phyloP scores from a whole-genome alignment of 2,113 vertebrate genomes.

The Physeter macrocephalus region DNA sequence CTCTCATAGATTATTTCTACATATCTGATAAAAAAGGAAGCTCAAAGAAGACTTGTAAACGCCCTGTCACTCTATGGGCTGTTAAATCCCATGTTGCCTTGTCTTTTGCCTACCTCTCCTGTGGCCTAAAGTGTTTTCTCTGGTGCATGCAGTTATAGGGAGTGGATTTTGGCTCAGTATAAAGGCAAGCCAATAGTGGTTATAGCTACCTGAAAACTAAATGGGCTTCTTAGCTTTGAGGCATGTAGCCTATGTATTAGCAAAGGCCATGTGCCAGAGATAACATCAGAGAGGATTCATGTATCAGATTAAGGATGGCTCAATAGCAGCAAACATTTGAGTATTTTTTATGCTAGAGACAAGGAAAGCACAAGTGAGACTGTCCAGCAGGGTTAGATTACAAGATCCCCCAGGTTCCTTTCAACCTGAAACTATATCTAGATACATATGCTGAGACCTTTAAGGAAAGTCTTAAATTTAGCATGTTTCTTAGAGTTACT shows the following conservation, averaged over 20 bases:
- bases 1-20: background rate
- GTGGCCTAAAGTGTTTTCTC: background rate
- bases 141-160: background rate
- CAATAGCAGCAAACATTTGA: background rate
- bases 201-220: background rate
- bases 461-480: background rate
- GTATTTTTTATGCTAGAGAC: background rate
- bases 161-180: background rate
- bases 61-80: background rate
- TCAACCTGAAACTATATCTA: background rate
- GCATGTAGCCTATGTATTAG: background rate
- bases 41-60: background rate
- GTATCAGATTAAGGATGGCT: background rate
- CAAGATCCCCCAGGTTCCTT: background rate
- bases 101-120: background rate
- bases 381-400: background rate
- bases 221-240: background rate
- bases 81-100: background rate
- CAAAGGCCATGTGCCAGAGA: background rate
- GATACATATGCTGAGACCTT: background rate
- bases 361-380: background rate
- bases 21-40: slow-evolving; percentile 1
- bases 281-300: background rate
- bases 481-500: background rate
- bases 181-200: background rate